Evolutionary conservation across 2,888 invertebrate species (phyloP).

Genomic region (Vanessa cardui): DNA sequence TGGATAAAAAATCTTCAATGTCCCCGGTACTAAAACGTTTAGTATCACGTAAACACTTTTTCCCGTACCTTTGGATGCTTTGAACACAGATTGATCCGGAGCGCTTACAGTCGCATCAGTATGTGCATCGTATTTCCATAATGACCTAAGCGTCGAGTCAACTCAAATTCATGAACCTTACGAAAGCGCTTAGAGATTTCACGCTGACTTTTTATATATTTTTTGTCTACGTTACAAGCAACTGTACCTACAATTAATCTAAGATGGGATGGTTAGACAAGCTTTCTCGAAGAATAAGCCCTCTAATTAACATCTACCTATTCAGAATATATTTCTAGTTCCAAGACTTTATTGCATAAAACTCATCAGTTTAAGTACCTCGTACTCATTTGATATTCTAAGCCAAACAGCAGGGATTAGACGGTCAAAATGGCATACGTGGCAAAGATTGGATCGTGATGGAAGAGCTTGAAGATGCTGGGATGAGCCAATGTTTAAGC

Average conservation of each 20-base stretch:
- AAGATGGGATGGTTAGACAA: neutral
- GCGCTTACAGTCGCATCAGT: conserved; percentile 25
- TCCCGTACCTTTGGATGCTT: neutral
- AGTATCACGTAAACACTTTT: neutral
- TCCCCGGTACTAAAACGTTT: neutral
- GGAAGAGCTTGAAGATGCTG: no score
- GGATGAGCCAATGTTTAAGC: no score
- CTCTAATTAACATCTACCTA: no score
- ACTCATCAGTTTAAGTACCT: no score
- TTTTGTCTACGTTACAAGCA: conserved; percentile 8
- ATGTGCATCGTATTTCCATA: conserved; percentile 31
- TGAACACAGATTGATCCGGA: conserved; percentile 25
- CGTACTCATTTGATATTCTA: no score
- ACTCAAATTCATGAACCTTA: conserved; percentile 21
- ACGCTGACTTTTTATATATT: conserved; percentile 8
- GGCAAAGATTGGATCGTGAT: no score
- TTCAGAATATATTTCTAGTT: no score
- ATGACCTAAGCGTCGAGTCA: conserved; percentile 14
- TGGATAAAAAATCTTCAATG: neutral
- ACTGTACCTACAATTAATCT: neutral
- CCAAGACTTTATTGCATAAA: no score
- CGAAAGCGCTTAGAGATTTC: conserved; percentile 3
- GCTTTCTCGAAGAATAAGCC: no score
- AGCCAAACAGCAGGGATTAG: no score
- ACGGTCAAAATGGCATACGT: no score